A percentile compares a stretch with the other conserved stretches of the same genome.
phyloP scores from a whole-genome alignment of 2,113 vertebrate genomes.

The Megaptera novaeangliae region DNA sequence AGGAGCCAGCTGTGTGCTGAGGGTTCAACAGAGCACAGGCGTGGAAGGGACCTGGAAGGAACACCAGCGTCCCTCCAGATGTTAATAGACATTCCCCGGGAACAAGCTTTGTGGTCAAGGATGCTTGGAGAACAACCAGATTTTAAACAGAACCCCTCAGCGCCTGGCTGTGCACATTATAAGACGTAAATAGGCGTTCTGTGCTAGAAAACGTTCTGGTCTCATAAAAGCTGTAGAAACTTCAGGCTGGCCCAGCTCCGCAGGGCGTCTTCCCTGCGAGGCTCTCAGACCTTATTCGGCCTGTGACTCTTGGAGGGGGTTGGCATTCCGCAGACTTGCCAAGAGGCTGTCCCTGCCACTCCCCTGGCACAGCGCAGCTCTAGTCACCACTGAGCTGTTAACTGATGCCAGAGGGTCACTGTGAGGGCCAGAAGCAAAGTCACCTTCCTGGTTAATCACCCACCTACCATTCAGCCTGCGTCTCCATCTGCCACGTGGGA shows the following conservation, averaged over 20 bases:
- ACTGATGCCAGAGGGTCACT: not conserved
- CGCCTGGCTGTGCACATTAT: not conserved
- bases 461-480: fast-evolving
- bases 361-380: fast-evolving
- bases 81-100: not conserved
- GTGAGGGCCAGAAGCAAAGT: not conserved
- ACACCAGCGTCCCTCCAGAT: not conserved
- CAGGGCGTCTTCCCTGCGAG: not conserved
- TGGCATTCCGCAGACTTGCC: fast-evolving
- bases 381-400: not conserved
- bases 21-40: not conserved
- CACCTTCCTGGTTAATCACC: not conserved
- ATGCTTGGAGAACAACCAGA: not conserved
- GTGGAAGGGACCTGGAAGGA: not conserved
- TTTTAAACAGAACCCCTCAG: not conserved
- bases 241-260: not conserved
- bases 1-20: not conserved
- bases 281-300: not conserved
- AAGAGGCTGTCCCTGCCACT: not conserved
- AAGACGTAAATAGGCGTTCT: not conserved
- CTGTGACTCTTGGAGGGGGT: not conserved
- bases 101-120: not conserved
- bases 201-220: not conserved
- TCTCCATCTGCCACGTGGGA: not conserved
- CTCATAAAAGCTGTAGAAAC: not conserved